phyloP scores from a whole-genome alignment of 1,140 invertebrate species.

The Aphelinus atriplicis region DNA sequence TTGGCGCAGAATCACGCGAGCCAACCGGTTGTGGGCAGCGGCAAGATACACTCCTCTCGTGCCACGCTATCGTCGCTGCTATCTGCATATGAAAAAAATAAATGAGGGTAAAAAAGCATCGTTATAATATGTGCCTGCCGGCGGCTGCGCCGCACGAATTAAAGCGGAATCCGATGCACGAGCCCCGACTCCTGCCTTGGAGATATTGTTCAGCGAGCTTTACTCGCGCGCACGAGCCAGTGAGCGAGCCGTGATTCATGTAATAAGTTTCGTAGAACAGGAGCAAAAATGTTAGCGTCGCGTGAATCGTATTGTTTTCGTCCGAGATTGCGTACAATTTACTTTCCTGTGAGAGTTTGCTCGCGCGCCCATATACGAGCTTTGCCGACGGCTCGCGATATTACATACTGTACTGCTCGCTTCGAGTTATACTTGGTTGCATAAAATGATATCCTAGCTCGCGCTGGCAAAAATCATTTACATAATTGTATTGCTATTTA shows the following conservation, averaged over 20 bases:
- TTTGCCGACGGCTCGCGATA: constrained; percentile 34
- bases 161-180: background rate
- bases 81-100: constrained; percentile 29
- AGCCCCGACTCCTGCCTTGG: background rate
- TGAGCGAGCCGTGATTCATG: background rate
- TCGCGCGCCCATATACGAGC: background rate
- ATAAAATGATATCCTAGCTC: too few relatives aligned
- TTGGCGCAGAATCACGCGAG: too few relatives aligned
- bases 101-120: constrained; percentile 24
- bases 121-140: background rate
- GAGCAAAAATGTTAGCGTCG: constrained; percentile 10
- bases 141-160: constrained; percentile 8
- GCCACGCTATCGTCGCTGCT: constrained; percentile 32
- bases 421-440: background rate
- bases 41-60: constrained; percentile 3
- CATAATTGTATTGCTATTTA: too few relatives aligned
- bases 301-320: constrained; percentile 5
- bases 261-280: constrained; percentile 22
- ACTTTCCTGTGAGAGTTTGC: background rate
- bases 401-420: background rate
- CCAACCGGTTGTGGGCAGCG: constrained; percentile 31
- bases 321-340: background rate
- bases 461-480: too few relatives aligned
- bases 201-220: constrained; percentile 17
- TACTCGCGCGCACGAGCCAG: background rate